Base-by-base conservation (phyloP, 2,888 invertebrate genomes). In the Cheiracanthium punctorium region DNA sequence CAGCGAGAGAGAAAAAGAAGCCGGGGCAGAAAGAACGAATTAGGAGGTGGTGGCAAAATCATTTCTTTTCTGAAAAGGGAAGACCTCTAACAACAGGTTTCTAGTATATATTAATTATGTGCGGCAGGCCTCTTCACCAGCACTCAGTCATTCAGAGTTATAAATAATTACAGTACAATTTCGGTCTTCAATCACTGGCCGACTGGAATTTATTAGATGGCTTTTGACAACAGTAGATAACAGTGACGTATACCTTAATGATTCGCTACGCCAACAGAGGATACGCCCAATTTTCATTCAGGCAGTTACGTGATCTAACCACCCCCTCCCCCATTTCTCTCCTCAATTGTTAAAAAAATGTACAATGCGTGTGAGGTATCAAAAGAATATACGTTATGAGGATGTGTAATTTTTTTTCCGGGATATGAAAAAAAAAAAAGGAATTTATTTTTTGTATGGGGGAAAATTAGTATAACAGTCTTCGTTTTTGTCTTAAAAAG, bases 11-110 rank as follows among this genome's bases (percentile, higher is more conserved):
- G 77, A 67, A 67, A 72, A 82, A 77, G 72, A 52, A 76, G 72
- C 20, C 20, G 58, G 77, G 76, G 64, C 64, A 82, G 70, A 75
- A 73, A 69, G 75, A 70, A 65, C 30, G 73, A 33, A 24, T 24
- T 28, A 43, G 58, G 20, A 24, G 70, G 58, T 41, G 79, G 79
- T n/a, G 73, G 28, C 32, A 24, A 79, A 84, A 84, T 84, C 79
- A 74, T 77, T 79, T 84, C 84, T 84, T 84, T 84, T 72, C 73
- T 74, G 84, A 79, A 79, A 84, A 74, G 67, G 69, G 84, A 84
- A 84, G 84, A 79, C 84, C 84, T 74, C 74, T 79, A 84, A 84
- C 84, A 84, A 84, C 84, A 84, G 84, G 84, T 84, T 79, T 79
- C 79, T 73, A 79, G 84, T 84, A 79, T 79, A 79, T 84, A 84